phyloP scores from a whole-genome alignment of 2,113 vertebrate genomes.

The Oxyura jamaicensis region DNA sequence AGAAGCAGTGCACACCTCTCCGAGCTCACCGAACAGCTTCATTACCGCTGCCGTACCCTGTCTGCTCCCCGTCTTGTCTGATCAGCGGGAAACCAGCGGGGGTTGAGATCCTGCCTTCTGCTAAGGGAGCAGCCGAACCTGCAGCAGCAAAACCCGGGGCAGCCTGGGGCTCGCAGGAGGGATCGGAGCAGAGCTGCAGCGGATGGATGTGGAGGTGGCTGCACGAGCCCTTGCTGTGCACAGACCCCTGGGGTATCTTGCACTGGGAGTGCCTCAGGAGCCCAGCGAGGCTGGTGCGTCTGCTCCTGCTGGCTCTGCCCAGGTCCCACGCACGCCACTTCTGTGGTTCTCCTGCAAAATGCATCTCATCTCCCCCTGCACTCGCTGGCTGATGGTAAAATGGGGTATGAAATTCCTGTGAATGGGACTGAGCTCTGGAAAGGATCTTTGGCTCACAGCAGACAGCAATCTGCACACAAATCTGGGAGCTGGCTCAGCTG shows the following conservation, averaged over 20 bases:
- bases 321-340: rapidly evolving
- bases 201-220: neutral
- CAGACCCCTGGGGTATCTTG: rapidly evolving
- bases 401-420: neutral
- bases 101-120: neutral
- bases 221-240: neutral
- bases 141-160: neutral
- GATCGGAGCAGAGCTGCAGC: rapidly evolving
- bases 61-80: neutral
- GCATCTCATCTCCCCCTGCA: neutral
- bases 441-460: neutral
- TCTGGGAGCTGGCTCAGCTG: neutral
- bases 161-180: neutral
- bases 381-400: neutral
- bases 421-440: neutral
- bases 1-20: neutral
- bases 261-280: neutral
- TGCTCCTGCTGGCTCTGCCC: neutral
- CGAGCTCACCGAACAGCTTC: neutral
- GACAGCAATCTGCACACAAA: neutral
- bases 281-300: neutral
- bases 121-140: neutral
- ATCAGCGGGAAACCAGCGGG: neutral
- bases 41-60: neutral
- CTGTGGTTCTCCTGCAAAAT: rapidly evolving